Conservation (phyloP, 1,140 invertebrate genomes). For the Liolophura sinensis region DNA sequence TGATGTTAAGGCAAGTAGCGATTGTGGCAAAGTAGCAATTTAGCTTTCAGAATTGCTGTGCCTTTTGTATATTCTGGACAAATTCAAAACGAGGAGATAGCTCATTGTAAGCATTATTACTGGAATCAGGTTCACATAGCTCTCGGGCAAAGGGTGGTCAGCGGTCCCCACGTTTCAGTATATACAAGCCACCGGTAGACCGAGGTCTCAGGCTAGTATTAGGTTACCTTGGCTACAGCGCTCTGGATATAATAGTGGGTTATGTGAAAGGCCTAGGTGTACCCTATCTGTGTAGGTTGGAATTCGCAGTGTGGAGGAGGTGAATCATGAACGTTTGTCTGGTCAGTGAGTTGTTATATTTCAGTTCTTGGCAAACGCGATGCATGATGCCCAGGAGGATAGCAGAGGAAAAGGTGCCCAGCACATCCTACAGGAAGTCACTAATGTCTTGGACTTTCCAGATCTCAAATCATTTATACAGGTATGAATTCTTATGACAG, state of each 20-base stretch:
- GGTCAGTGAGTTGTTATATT: slow-evolving; percentile 1
- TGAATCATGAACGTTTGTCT: background rate
- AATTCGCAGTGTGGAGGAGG: background rate
- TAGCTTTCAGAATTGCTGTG: no score
- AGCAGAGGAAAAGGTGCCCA: slow-evolving; percentile 25
- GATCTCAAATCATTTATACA: slow-evolving; percentile 46
- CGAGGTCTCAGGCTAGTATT: no score
- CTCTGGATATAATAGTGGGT: background rate
- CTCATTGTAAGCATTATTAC: no score
- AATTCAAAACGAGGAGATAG: no score
- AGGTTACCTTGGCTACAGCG: no score
- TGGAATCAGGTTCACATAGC: no score
- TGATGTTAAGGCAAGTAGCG: no score
- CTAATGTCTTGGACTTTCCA: slow-evolving; percentile 36
- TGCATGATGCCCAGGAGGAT: slow-evolving; percentile 32
- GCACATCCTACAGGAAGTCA: slow-evolving; percentile 35
- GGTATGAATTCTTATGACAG: slow-evolving; percentile 15
- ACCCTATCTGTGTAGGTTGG: background rate
- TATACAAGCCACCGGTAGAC: no score
- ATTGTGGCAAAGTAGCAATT: no score
- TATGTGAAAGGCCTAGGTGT: background rate
- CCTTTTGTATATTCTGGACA: no score
- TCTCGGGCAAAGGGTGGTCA: no score
- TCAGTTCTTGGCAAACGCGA: slow-evolving; percentile 40
- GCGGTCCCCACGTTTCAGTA: no score